Base-by-base conservation (phyloP, 2,797 vertebrate species). In the Cyclura pinguis region DNA sequence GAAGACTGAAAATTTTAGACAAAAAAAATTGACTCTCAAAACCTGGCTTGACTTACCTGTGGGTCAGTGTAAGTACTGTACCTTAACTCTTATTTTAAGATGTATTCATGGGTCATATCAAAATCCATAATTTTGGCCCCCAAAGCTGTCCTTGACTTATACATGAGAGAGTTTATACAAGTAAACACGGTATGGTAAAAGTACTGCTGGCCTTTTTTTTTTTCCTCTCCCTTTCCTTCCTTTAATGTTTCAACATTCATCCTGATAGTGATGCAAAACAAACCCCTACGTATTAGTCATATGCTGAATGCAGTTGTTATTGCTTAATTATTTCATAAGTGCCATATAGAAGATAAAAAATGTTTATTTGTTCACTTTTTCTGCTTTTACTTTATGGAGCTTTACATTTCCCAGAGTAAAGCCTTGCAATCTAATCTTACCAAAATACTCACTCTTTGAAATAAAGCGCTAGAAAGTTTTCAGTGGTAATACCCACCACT, bases 241-340 rank as follows among this genome's bases (percentile, higher is more conserved):
- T 76, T 83, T 47, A 69, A 42, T 72, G 67, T 83, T 87, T 87
- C 89, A 87, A 83, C 80, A 90, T 76, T 67, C 42, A 64, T 55
- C 59, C 73, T 42, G 59, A 82, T 64, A 62, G 72, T 57, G 29
- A 29, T 83, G 27, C 67, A 50, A 77, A 78, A 84, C n/a, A 78
- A 52, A 38, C 27, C 9, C 69, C 52, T 59, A n/a, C 59, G n/a
- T 57, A 89, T 84, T 52, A 80, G 88, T 80, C 88, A 83, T 69
- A 52, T 76, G 88, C 87, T 83, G 87, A 88, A 93, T 94, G 84
- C 94, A 86, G 86, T 94, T 93, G 18, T 91, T 84, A 78, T 94
- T 91, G 88, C 87, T 92, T 91, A 92, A 93, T 90, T 91, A 59
- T 94, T 95, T 96, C 96, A 87, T 91, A 94, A 92, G n/a, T 84